A percentile compares a stretch with the other conserved stretches of the same genome.
These are phyloP conservation scores for Polyodon spathula DNA, from an alignment of 2,113 vertebrate species.

Conservation along the genomic window DNA sequence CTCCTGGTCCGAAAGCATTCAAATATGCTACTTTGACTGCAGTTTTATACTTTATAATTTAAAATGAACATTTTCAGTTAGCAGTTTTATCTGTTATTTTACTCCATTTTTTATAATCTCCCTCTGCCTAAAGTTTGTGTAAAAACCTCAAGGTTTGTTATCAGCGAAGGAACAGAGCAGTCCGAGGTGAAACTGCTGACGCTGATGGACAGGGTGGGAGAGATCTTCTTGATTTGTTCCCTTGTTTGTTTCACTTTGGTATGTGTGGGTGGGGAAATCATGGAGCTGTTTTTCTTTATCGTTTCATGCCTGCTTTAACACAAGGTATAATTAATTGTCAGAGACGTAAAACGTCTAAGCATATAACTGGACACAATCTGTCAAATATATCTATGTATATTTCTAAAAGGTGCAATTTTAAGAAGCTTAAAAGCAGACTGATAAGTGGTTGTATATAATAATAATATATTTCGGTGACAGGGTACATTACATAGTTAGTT, in stretches of 20 bases:
- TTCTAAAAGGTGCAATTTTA: too few species aligned
- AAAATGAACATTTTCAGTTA: constrained; percentile 29
- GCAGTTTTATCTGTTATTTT: constrained; percentile 27
- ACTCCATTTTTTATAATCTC: constrained; percentile 45
- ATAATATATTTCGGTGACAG: too few species aligned
- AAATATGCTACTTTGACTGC: not conserved
- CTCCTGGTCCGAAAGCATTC: too few species aligned
- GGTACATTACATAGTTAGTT: too few species aligned
- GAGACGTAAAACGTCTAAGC: not conserved
- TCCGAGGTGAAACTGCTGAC: constrained; percentile 32
- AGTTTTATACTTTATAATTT: constrained; percentile 14
- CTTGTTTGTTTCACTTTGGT: constrained; percentile 25
- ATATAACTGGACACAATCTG: too few species aligned
- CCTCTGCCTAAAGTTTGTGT: constrained; percentile 41
- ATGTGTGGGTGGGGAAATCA: constrained; percentile 60
- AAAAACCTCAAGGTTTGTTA: constrained; percentile 60
- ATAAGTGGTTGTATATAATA: too few species aligned
- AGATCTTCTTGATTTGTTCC: constrained; percentile 28
- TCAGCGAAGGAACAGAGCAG: constrained; percentile 39
- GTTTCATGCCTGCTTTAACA: constrained; percentile 15
- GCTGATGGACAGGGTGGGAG: constrained; percentile 38
- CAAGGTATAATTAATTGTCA: constrained; percentile 31
- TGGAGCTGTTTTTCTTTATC: constrained; percentile 52
- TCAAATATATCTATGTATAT: not conserved
- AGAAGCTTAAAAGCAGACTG: too few species aligned